Evolutionary conservation across 2,797 vertebrate genomes (phyloP), one percentile per base, ranked within the genome.

Genomic region (Hypotaenidia philippensis): DNA sequence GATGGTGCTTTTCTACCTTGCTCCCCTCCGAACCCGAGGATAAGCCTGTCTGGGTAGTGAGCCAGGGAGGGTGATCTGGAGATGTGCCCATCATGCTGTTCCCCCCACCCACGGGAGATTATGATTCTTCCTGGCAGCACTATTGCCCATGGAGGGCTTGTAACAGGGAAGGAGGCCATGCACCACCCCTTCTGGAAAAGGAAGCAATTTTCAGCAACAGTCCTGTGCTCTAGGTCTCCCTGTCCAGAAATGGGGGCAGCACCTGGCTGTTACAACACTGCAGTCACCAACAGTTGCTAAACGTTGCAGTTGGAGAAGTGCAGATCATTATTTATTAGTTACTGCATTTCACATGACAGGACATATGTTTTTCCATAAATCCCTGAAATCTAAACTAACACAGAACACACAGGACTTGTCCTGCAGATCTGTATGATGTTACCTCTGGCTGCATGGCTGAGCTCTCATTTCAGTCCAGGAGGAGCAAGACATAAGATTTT

Each of bases 381-480:
- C 40, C 41, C 38, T 44, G 71, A 50, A 65, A 86, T 55, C 60
- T 76, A 81, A 93, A 47, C 21, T 23, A 85, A 70, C 29, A 36
- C 10, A 70, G 52, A 57, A 84, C 90, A 61, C 36, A 64, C 22
- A 52, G 72, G 26, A 27, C 40, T 71, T 34, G 8, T 59, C 23
- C 31, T 53, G 45, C 12, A 27, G 32, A 22, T 57, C n/a, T 40
- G 22, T 31, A 50, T 52, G 47, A 18, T 0, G 0, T 64, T 60
- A 40, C 32, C 32, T 52, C 36, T 75, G 61, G 31, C 76, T 71
- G 40, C n/a, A 41, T 0, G 1, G 45, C 65, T 64, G 56, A 77
- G 40, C 40, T 21, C 38, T 60, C 15, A 17, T 72, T 91, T 91
- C 71, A 36, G 49, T 44, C 27, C 59, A 59, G 15, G 22, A 59